Base-by-base conservation (phyloP, 37 sponge, comb jelly and placozoan species). In the Beroe forskalii region DNA sequence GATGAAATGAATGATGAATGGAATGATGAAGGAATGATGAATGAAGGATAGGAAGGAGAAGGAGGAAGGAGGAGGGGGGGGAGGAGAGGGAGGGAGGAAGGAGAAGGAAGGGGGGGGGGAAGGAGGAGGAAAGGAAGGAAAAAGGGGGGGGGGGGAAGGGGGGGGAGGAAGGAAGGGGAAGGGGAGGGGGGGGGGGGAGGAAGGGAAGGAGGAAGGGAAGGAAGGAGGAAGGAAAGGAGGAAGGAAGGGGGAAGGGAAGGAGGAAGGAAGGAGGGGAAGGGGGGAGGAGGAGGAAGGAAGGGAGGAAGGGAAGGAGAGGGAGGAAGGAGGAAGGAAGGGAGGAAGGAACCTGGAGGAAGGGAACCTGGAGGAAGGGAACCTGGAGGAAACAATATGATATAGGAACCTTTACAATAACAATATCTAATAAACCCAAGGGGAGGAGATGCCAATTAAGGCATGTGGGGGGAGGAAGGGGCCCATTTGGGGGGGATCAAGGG, bases 241-340 rank as follows among this genome's bases (percentile, higher is more conserved):
- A n/a, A 64, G 28, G 28, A 24, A 25, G 67, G 28, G 22, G 67
- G 67, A n/a, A 64, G 28, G 67, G 28, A 25, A 25, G 28, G 22
- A n/a, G 28, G 28, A 24, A 4, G 22, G 22, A 64, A n/a, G 23
- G 28, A 25, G 67, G 28, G 67, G 28, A 64, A 12, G 67, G 28
- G 28, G 28, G 28, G 6, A 24, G 27, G 22, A 25, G 28, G 28
- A n/a, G 20, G 28, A 4, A 24, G 22, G 28, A n/a, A 12, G 22
- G 67, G 28, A 25, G 67, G 67, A 25, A 64, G 28, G 67, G 67
- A 8, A 14, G 67, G 67, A 64, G 28, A 64, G 67, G 67, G 67
- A 64, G 20, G 67, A 8, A 24, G 28, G 20, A n/a, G 67, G 27
- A 4, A 25, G 20, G 67, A 24, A 24, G 28, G 67, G 28, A 64